Evolutionary conservation across 2,797 vertebrate species (phyloP).

Genomic region (Enoplosus armatus): DNA sequence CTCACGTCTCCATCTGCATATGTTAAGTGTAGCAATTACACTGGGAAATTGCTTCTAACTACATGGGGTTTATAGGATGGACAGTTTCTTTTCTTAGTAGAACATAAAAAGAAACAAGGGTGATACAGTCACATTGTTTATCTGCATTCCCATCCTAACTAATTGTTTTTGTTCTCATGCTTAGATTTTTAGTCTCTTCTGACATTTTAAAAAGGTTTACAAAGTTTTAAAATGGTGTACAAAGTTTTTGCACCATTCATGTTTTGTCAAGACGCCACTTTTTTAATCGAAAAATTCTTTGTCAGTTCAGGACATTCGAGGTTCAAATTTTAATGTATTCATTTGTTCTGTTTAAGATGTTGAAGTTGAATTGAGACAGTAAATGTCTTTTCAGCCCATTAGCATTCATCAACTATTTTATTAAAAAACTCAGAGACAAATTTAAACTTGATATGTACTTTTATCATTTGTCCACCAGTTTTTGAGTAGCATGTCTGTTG

Average conservation of each 20-base stretch:
- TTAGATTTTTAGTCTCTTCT: not conserved
- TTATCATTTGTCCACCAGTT: not conserved
- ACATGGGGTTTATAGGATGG: conserved; percentile 74
- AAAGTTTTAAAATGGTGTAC: conserved; percentile 3
- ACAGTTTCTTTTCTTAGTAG: conserved; percentile 74
- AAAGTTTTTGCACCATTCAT: conserved; percentile 6
- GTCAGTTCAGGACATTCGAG: not conserved
- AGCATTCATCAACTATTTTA: not conserved
- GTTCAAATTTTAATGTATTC: not conserved
- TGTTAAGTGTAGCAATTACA: conserved; percentile 89
- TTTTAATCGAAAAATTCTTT: not conserved
- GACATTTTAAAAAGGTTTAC: not conserved
- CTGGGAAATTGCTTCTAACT: conserved; percentile 84
- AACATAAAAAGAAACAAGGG: conserved; percentile 60
- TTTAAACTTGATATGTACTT: not conserved
- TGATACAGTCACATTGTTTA: conserved; percentile 51
- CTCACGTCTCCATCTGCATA: conserved; percentile 84
- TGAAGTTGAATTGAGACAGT: not conserved
- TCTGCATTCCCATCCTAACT: conserved; percentile 1
- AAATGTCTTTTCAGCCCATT: not conserved
- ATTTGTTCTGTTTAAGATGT: not conserved
- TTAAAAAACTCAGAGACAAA: not conserved
- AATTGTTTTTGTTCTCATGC: conserved; percentile 8
- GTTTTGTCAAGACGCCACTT: not conserved
- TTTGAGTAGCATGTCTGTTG: not conserved